Percentiles rank a stretch among this genome's conserved stretches.
Evolutionary conservation across 2,113 vertebrate genomes (phyloP).

Genomic region (Redunca redunca): DNA sequence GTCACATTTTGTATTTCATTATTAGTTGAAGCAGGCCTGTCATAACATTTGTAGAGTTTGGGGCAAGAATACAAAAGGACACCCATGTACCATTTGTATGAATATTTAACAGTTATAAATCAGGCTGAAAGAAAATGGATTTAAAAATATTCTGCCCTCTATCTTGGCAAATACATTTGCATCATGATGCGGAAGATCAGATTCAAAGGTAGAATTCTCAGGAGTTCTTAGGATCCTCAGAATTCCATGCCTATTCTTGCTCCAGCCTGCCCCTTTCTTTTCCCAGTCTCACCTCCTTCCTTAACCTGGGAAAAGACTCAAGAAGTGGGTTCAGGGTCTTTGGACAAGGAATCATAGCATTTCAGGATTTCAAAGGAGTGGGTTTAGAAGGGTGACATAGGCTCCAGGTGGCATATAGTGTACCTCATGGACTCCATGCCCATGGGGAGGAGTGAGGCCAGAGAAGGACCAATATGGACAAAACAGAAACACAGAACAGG

Average conservation of each 20-base stretch:
- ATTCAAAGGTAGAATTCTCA: background rate
- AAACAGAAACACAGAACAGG: background rate
- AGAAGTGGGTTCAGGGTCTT: background rate
- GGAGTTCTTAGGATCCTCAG: background rate
- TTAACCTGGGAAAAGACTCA: background rate
- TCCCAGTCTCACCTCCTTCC: background rate
- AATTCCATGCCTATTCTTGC: background rate
- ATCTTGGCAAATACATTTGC: background rate
- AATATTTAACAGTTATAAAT: slow-evolving; percentile 6
- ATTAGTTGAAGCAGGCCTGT: background rate
- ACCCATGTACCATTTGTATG: background rate
- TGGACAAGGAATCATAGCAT: background rate
- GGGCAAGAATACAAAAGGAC: background rate
- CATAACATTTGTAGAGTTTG: background rate
- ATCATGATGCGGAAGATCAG: background rate
- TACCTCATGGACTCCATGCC: background rate
- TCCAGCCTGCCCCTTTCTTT: background rate
- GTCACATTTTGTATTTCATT: background rate
- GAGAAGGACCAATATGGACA: background rate
- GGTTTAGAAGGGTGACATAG: background rate
- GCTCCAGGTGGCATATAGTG: background rate
- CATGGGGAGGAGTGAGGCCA: background rate
- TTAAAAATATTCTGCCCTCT: background rate
- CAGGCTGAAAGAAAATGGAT: background rate
- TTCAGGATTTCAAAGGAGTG: background rate